Base-by-base conservation (phyloP, 2,888 invertebrate genomes). In the Apamea sordens region DNA sequence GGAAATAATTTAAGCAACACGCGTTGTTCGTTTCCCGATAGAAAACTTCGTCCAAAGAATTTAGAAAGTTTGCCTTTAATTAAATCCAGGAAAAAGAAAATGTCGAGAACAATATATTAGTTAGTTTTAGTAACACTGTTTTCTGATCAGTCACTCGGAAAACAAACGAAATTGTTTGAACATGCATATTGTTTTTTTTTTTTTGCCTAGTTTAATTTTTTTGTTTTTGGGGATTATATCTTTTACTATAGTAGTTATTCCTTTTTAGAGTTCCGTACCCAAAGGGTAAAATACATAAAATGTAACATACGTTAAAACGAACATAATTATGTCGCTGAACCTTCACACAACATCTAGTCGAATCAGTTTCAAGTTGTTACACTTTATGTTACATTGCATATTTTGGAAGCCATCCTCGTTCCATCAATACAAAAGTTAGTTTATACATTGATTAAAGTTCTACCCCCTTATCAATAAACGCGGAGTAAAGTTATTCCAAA, bases 1-100 rank as follows among this genome's bases (percentile, higher is more conserved):
- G 76, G 64, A 81, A 89, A 87, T 88, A 80, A 89, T 86, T 89
- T 86, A 89, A 83, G 82, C 88, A 86, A 83, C 89, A 86, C 76
- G 80, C 81, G 77, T 86, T 76, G 78, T 86, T 85, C 76, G 75
- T 86, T 83, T 81, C 53, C 86, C 74, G 82, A 77, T 77, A 83
- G 89, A 83, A 88, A 88, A 89, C 80, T 88, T 61, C n/a, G 67
- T 70, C 68, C 44, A 11, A 82, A 79, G 86, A 85, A 87, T 88
- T 89, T 87, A 82, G 81, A 88, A 86, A 88, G 80, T 83, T 86
- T 61, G 56, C 32, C 64, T 86, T 86, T 86, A 86, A 86, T 86
- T 86, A 86, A 86, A 86, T 80, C 71, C 5, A 21, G 65, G 71
- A 41, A 79, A 86, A 85, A 82, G 72, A 73, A 83, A 88, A 82